Conservation (phyloP, 2,888 invertebrate genomes). For the Ryuthela nishihirai region DNA sequence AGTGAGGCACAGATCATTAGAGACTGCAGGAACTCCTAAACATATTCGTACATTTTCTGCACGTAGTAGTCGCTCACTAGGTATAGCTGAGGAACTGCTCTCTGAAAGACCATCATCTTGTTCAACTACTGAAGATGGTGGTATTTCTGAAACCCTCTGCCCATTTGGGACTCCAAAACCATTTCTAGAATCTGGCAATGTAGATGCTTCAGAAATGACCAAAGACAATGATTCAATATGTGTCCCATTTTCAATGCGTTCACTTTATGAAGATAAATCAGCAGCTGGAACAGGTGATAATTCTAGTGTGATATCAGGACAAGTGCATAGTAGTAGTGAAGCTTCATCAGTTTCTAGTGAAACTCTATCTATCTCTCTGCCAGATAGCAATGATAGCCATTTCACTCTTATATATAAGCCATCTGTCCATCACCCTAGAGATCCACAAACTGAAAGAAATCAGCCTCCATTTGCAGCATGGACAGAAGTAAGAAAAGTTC, state of each 20-base stretch:
- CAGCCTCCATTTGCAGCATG: not conserved
- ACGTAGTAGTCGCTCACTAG: slow-evolving; percentile 37
- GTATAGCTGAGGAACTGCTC: slow-evolving; percentile 30
- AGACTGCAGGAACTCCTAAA: slow-evolving; percentile 27
- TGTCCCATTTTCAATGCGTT: no score
- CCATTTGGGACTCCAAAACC: not conserved
- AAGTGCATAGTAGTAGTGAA: slow-evolving; percentile 22
- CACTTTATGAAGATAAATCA: slow-evolving; percentile 21
- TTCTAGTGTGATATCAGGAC: not conserved
- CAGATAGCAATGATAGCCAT: slow-evolving; percentile 39
- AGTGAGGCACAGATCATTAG: slow-evolving; percentile 41
- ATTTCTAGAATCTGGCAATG: not conserved
- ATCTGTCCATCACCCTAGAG: slow-evolving; percentile 1
- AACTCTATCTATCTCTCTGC: slow-evolving; percentile 37
- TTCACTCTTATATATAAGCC: slow-evolving; percentile 37
- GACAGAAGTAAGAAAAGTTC: slow-evolving; percentile 2
- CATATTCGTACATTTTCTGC: slow-evolving; percentile 35
- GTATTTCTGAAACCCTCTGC: no score
- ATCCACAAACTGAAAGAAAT: slow-evolving; percentile 9
- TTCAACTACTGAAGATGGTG: slow-evolving; percentile 1
- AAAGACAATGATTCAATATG: slow-evolving; percentile 16
- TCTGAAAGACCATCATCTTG: slow-evolving; percentile 10
- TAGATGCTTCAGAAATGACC: slow-evolving; percentile 9
- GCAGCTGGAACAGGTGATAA: slow-evolving; percentile 2
- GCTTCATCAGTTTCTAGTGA: slow-evolving; percentile 35